Base-by-base conservation (phyloP, 92 coral and sea anemone species). In the Muricea muricata region DNA sequence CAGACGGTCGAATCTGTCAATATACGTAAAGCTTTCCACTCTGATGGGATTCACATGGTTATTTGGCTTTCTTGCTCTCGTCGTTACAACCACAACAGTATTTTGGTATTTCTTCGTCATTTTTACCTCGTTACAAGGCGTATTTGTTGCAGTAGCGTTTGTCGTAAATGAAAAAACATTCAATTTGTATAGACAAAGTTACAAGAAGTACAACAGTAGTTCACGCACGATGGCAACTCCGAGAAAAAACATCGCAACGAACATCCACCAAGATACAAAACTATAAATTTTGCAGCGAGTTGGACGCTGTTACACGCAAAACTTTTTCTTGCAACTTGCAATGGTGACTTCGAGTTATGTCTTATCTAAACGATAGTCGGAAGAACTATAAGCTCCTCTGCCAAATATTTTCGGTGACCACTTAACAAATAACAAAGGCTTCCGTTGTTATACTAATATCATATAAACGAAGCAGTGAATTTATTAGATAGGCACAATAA, bases 21-120 rank as follows among this genome's bases (percentile, higher is more conserved):
- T 93, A 14, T 93, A 91, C 65, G 80, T 90, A 45, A 93, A 90
- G 61, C 83, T 93, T 87, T 87, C 97, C 25, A 85, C 97, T 37
- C 91, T 86, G 7, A 88, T 93, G 90, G 97, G 97, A 21, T 82
- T 93, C 80, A 85, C 97, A 28, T 93, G 97, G 93, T 37, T 90
- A n/a, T 89, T 93, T 17, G 97, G 90, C 11, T 74, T 80, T 57
- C 61, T 87, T 37, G 93, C 92, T 14, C 55, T 82, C 41, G 23
- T 83, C 57, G 79, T 52, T 4, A 39, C 31, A 24, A 9, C 29
- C 0, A 13, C 83, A 54, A 41, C 87, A 11, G 87, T 92, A 37
- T 46, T 87, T 21, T 85, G 91, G 91, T 90, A 90, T 75, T 84
- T 88, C 29, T 83, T 86, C 39, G 93, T 85, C 15, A 79, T 90